Percentiles rank a stretch among this genome's conserved stretches.
phyloP scores from a whole-genome alignment of 2,113 vertebrate genomes.

The Emydura subglobosa region DNA sequence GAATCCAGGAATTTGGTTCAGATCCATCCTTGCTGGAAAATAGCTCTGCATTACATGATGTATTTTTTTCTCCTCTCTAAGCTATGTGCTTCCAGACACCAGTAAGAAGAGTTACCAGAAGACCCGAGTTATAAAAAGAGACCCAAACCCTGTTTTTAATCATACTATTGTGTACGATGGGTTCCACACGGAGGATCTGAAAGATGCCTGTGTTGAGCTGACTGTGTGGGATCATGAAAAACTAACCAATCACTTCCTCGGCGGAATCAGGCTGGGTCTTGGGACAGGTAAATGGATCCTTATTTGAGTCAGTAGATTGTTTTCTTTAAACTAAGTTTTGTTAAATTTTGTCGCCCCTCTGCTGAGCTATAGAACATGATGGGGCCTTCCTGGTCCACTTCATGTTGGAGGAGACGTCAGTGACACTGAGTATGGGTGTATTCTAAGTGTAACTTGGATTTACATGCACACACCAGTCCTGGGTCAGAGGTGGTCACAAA shows the following conservation, averaged over 20 bases:
- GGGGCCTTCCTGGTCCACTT: not conserved
- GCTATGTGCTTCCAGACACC: constrained; percentile 81
- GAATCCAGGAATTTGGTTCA: not conserved
- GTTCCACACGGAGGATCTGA: constrained; percentile 79
- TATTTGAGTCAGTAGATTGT: not conserved
- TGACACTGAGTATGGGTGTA: not conserved
- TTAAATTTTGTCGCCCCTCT: rapidly evolving
- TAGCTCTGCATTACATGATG: not conserved
- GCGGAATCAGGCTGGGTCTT: constrained; percentile 78
- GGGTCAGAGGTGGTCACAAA: not conserved
- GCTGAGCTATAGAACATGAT: not conserved
- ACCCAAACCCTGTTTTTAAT: constrained; percentile 79
- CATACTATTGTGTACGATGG: constrained; percentile 82
- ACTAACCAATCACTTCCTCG: constrained; percentile 81
- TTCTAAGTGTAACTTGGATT: not conserved
- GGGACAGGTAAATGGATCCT: constrained; percentile 65
- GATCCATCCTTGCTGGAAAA: not conserved
- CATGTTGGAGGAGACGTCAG: not conserved
- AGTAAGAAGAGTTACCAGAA: constrained; percentile 83
- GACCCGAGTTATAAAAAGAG: constrained; percentile 78
- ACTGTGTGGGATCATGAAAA: constrained; percentile 83
- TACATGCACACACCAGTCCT: not conserved
- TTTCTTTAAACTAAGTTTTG: not conserved
- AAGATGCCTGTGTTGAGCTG: constrained; percentile 80
- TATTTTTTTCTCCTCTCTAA: constrained; percentile 41